Evolutionary conservation across 2,113 vertebrate species (phyloP), one percentile per base, ranked within the genome.

Genomic region (Amblyopsis rosae): DNA sequence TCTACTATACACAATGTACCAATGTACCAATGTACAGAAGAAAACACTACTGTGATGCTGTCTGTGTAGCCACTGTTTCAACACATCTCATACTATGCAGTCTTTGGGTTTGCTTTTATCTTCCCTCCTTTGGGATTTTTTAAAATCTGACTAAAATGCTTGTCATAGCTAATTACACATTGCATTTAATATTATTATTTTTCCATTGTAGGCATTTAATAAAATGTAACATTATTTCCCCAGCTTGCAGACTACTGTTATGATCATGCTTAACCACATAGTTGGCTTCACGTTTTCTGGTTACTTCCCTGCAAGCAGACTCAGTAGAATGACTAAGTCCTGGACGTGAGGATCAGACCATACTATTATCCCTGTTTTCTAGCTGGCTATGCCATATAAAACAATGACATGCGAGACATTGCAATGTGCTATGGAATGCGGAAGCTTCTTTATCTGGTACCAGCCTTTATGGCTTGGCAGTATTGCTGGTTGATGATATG

Each of bases 161-260:
- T 6, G 6, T 41, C 5, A 41, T 41, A 41, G 35, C 35, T 41
- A 8, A 41, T 41, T 41, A 41, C 7, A 41, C 35, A 41, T 41
- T 41, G 35, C 4, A 8, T 41, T 41, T 41, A 8, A 8, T 41
- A 41, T 41, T 41, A 41, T 41, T 1, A 2, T 0, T 26, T 26
- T 26, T 26, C 26, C 26, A 26, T 3, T 41, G 35, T 41, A 1
- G 35, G 35, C 26, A 41, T 41, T 41, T 41, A 41, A 41, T 41
- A 41, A 41, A 7, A 41, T 41, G 49, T 4, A 4, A 51, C 3
- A 51, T 15, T 15, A 51, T 51, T 15, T 51, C 11, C 49, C 49
- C 11, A 57, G 66, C 35, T 51, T n/a, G 62, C 49, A 63, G 59
- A 66, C 58, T 16, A 66, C 53, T 58, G 32, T 65, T 61, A 58